Conservation (phyloP, 1,140 invertebrate genomes). For the Drosophila bipectinata region DNA sequence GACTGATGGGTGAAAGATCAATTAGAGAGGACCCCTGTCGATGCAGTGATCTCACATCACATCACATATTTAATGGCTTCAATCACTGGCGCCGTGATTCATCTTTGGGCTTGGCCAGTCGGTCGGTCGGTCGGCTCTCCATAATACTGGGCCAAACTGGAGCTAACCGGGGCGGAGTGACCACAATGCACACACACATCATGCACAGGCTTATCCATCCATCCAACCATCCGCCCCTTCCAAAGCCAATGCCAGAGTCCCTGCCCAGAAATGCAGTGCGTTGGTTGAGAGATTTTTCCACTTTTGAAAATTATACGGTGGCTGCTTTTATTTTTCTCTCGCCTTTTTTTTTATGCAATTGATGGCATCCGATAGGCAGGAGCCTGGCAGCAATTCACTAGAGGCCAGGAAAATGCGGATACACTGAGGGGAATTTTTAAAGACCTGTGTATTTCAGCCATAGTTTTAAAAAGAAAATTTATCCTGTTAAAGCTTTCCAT, state of each 20-base stretch:
- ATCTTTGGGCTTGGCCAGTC: conserved; percentile 24
- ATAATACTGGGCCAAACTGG: conserved; percentile 46
- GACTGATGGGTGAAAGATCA: conserved; percentile 55
- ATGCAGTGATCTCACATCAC: conserved; percentile 36
- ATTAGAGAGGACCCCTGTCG: conserved; percentile 21
- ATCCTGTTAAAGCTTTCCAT: no score
- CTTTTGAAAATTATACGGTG: conserved; percentile 80
- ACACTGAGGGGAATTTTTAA: conserved; percentile 8
- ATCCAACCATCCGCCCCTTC: background rate
- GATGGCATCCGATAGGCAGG: conserved; percentile 79
- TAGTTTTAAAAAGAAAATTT: no score
- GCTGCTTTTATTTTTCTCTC: conserved; percentile 55
- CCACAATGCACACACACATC: conserved; percentile 13
- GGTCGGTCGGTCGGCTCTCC: conserved; percentile 30
- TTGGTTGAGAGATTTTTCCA: conserved; percentile 64
- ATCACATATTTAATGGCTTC: conserved; percentile 30
- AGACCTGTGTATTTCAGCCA: background rate
- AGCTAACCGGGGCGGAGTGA: conserved; percentile 12
- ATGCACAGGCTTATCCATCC: background rate
- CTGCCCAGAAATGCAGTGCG: conserved; percentile 55
- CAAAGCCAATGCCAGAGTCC: conserved; percentile 27
- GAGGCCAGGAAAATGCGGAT: conserved; percentile 40
- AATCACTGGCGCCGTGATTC: conserved; percentile 52
- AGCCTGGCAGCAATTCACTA: conserved; percentile 41
- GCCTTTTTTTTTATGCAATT: conserved; percentile 67